Percentiles rank a stretch among this genome's conserved stretches.
Evolutionary conservation across 2,113 vertebrate species (phyloP).

Genomic region (Phalacrocorax aristotelis): DNA sequence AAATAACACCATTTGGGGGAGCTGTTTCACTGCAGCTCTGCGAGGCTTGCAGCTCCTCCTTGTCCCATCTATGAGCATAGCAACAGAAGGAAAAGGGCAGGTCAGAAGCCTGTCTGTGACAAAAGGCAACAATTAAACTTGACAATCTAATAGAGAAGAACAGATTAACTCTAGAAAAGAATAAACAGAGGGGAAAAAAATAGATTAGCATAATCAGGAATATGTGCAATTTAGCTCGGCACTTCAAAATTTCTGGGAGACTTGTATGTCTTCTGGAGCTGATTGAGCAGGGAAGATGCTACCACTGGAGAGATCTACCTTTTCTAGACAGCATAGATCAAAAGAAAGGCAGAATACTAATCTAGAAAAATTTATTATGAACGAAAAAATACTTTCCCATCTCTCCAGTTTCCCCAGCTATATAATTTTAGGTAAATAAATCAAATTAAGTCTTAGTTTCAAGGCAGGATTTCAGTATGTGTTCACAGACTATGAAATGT

Average conservation of each 20-base stretch:
- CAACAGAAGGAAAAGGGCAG: background rate
- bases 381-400: background rate
- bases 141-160: background rate
- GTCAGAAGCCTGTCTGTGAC: background rate
- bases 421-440: background rate
- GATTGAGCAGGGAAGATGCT: background rate
- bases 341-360: background rate
- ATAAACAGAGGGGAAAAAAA: accelerated
- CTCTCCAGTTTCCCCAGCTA: background rate
- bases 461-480: background rate
- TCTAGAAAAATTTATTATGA: background rate
- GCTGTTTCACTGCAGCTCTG: background rate
- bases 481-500: background rate
- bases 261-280: background rate
- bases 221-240: background rate
- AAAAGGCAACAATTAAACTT: background rate
- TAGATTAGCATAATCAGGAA: background rate
- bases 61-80: background rate
- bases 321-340: background rate
- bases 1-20: background rate
- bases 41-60: accelerated
- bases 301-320: background rate
- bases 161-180: background rate
- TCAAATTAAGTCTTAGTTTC: background rate
- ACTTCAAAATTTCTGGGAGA: background rate